phyloP scores from a whole-genome alignment of 2,113 vertebrate species.

The Python bivittatus region DNA sequence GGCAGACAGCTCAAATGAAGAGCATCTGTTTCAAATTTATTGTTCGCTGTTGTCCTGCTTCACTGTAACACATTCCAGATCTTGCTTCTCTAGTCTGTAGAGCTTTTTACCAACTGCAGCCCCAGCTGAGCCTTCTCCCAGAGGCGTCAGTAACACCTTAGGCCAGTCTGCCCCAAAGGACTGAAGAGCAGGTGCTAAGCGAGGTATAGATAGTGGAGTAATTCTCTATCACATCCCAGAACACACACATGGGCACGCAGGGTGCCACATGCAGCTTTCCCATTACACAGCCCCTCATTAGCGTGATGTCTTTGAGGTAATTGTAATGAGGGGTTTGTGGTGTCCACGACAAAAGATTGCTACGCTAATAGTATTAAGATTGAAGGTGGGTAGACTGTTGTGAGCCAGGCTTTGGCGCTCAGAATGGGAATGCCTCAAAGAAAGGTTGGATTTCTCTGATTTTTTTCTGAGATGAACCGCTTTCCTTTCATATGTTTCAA shows the following conservation, averaged over 20 bases:
- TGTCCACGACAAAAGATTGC: conserved; percentile 73
- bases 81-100: conserved; percentile 62
- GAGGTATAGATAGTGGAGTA: conserved; percentile 75
- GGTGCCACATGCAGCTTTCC: conserved; percentile 62
- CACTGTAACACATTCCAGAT: conserved; percentile 37
- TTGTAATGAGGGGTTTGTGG: conserved; percentile 75
- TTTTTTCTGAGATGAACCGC: background rate
- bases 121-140: conserved; percentile 85
- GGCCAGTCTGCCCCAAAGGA: conserved; percentile 72
- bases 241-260: conserved; percentile 74
- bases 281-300: conserved; percentile 86
- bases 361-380: conserved; percentile 33
- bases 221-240: conserved; percentile 75
- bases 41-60: conserved; percentile 46
- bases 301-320: conserved; percentile 70
- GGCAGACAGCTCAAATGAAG: conserved; percentile 30
- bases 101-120: conserved; percentile 72
- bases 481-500: background rate
- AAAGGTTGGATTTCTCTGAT: background rate
- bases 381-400: conserved; percentile 57
- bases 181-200: conserved; percentile 85
- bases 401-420: background rate
- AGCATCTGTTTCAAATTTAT: conserved; percentile 74
- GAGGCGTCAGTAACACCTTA: conserved; percentile 70
- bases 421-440: background rate